These are phyloP conservation scores for Eueides isabella DNA, from an alignment of 1,140 invertebrate species.

Conservation along the genomic window DNA sequence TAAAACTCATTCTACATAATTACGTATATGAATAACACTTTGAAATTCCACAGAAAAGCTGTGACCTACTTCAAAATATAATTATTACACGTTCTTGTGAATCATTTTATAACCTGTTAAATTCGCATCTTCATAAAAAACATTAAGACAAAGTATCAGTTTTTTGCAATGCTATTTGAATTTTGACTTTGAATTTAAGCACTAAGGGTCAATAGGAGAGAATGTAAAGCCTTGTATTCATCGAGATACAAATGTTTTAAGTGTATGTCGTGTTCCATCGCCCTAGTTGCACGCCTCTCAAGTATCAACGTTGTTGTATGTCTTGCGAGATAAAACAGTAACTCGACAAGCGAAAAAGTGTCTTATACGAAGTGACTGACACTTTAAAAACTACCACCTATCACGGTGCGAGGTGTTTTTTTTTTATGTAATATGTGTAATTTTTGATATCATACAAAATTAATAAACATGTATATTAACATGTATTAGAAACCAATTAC, in stretches of 20 bases:
- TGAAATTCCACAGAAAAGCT: background rate
- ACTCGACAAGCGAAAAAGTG: background rate
- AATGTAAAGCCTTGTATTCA: conserved; percentile 19
- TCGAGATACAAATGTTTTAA: background rate
- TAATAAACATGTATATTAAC: too few species aligned
- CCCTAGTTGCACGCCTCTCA: background rate
- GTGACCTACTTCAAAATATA: background rate
- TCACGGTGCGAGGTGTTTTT: background rate
- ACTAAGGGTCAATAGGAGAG: background rate
- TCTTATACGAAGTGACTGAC: background rate
- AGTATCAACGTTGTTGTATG: background rate
- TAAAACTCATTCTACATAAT: too few species aligned
- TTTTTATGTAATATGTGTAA: background rate
- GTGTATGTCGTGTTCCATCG: background rate
- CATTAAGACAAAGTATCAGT: background rate
- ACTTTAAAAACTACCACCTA: background rate
- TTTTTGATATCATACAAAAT: too few species aligned
- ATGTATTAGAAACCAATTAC: too few species aligned
- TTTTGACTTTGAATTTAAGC: background rate
- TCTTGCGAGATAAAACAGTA: background rate
- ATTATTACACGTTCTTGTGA: background rate
- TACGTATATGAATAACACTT: too few species aligned
- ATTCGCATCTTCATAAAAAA: background rate
- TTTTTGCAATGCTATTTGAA: too few species aligned
- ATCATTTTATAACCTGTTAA: background rate